Evolutionary conservation across 2,888 invertebrate genomes (phyloP).

Genomic region (Lepidonotus clava): DNA sequence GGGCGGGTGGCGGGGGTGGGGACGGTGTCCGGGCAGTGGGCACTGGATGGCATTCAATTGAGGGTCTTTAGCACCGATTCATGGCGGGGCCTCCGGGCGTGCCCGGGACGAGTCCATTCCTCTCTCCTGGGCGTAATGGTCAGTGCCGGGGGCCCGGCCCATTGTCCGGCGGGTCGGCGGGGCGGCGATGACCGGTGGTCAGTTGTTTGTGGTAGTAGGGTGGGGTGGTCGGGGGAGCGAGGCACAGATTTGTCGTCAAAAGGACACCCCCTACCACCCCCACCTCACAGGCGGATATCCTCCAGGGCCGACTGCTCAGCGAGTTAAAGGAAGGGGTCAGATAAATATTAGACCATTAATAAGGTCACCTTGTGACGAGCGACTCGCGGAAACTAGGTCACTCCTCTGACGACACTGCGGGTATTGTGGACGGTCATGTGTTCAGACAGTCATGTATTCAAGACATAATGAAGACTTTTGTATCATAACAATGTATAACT

Average conservation of each 20-base stretch:
- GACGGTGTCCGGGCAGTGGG: not conserved
- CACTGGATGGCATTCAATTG: not conserved
- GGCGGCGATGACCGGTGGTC: not conserved
- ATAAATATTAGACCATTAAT: too few relatives aligned
- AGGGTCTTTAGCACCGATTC: slow-evolving; percentile 39
- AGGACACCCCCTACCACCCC: too few relatives aligned
- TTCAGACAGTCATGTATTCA: too few relatives aligned
- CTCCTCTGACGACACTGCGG: too few relatives aligned
- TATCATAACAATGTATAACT: too few relatives aligned
- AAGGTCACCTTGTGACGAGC: too few relatives aligned
- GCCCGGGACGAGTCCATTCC: slow-evolving; percentile 14
- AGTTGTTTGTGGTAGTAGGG: not conserved
- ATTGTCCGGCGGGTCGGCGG: not conserved
- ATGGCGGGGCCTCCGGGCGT: not conserved
- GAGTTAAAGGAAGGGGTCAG: too few relatives aligned
- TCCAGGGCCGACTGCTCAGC: too few relatives aligned
- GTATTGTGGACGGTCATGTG: too few relatives aligned
- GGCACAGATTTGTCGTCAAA: not conserved
- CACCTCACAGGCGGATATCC: too few relatives aligned
- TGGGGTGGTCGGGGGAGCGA: not conserved
- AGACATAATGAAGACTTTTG: too few relatives aligned
- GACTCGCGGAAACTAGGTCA: too few relatives aligned
- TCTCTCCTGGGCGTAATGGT: slow-evolving; percentile 28
- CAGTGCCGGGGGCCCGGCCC: not conserved
- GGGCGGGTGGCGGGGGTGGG: not conserved